Evolutionary conservation across 1,140 invertebrate species (phyloP).

Genomic region (Sinonovacula constricta): DNA sequence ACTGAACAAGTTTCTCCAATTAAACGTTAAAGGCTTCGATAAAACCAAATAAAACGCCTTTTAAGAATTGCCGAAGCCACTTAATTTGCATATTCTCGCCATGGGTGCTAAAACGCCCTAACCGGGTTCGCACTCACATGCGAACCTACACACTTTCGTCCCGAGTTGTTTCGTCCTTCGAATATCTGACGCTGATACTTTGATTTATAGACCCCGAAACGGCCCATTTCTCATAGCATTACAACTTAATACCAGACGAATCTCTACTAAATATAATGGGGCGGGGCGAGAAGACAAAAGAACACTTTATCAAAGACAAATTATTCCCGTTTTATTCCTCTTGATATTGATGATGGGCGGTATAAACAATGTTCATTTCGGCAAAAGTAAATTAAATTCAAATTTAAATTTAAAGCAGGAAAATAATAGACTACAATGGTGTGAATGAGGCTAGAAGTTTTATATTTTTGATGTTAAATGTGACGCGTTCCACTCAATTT

Average conservation of each 20-base stretch:
- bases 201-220: conserved; percentile 38
- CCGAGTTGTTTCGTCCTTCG: too few species aligned
- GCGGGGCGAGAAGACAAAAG: conserved; percentile 18
- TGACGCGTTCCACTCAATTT: too few species aligned
- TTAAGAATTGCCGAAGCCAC: conserved; percentile 7
- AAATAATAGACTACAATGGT: conserved; percentile 35
- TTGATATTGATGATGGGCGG: conserved; percentile 31
- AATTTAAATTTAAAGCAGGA: conserved; percentile 39
- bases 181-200: too few species aligned
- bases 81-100: conserved; percentile 40
- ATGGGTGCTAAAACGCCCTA: background rate
- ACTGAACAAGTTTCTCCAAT: conserved; percentile 15
- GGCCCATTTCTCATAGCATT: too few species aligned
- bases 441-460: background rate
- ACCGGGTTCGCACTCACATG: background rate
- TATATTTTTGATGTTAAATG: too few species aligned
- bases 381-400: conserved; percentile 52
- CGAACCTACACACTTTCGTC: too few species aligned
- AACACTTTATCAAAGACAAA: conserved; percentile 51
- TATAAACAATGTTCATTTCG: conserved; percentile 9
- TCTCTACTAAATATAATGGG: conserved; percentile 40
- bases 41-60: conserved; percentile 51
- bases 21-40: conserved; percentile 32
- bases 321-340: conserved; percentile 36
- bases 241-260: too few species aligned